These are phyloP conservation scores for Caenorhabditis drosophilae DNA, from an alignment of 2,888 invertebrate genomes.

Conservation along the genomic window DNA sequence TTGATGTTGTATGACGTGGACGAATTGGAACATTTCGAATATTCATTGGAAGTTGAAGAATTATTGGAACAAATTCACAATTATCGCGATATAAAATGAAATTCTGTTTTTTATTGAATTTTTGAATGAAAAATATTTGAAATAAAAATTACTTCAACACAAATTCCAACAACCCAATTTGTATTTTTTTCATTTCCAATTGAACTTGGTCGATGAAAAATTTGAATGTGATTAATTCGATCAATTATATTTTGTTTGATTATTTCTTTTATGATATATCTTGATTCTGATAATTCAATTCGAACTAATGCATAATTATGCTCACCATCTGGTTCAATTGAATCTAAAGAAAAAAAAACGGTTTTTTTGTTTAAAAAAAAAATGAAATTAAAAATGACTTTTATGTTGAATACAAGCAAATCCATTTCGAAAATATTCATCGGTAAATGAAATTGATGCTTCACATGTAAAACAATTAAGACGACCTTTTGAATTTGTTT, in stretches of 20 bases:
- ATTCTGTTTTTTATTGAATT: conserved; percentile 26
- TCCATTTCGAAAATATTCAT: conserved; percentile 24
- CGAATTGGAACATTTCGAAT: conserved; percentile 71
- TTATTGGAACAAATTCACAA: conserved; percentile 22
- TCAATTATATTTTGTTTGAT: conserved; percentile 20
- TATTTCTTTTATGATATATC: conserved; percentile 13
- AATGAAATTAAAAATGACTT: conserved; percentile 3
- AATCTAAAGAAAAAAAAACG: conserved; percentile 1
- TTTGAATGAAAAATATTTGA: neutral
- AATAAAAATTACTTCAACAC: conserved; percentile 28
- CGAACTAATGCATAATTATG: conserved; percentile 18
- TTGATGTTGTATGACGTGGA: conserved; percentile 83
- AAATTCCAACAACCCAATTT: conserved; percentile 39
- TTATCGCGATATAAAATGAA: conserved; percentile 50
- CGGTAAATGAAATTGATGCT: conserved; percentile 32
- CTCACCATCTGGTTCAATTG: conserved; percentile 13
- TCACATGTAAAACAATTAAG: conserved; percentile 28
- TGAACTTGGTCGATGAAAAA: conserved; percentile 12
- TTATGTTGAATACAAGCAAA: conserved; percentile 30
- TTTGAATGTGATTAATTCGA: conserved; percentile 27
- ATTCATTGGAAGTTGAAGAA: conserved; percentile 55
- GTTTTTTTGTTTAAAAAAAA: neutral
- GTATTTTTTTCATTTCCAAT: conserved; percentile 3
- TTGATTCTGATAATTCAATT: conserved; percentile 8
- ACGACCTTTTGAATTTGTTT: conserved; percentile 14